Evolutionary conservation across 2,888 invertebrate genomes (phyloP).

Genomic region (Sphecodes monilicornis): DNA sequence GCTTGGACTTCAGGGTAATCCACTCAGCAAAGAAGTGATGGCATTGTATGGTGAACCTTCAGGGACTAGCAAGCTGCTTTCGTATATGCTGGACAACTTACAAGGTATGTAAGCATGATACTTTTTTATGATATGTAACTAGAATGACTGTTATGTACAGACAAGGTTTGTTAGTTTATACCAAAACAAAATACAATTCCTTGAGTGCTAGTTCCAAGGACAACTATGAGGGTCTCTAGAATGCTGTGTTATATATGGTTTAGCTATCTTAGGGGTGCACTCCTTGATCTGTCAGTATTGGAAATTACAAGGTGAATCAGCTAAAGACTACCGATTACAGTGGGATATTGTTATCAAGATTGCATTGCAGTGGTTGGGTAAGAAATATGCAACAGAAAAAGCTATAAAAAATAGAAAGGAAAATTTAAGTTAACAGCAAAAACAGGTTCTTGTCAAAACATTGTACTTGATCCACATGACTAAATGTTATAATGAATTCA

Average conservation of each 20-base stretch:
- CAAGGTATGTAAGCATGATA: conserved; percentile 89
- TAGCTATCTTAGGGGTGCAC: neutral
- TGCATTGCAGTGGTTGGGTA: neutral
- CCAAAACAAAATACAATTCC: neutral
- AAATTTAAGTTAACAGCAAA: neutral
- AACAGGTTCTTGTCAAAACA: neutral
- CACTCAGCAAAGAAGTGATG: conserved; percentile 96
- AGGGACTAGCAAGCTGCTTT: conserved; percentile 96
- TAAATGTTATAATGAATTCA: neutral
- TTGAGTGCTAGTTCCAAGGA: neutral
- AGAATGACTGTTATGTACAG: neutral
- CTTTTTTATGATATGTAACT: neutral
- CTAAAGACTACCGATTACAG: neutral
- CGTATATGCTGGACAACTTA: conserved; percentile 97
- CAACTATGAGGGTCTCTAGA: neutral
- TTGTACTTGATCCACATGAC: neutral
- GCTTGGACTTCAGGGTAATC: conserved; percentile 97
- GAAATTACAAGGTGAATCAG: neutral
- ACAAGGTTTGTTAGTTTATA: neutral
- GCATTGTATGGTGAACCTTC: conserved; percentile 96
- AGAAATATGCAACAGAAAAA: neutral
- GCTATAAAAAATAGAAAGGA: neutral
- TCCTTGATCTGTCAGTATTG: neutral
- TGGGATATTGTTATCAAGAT: neutral
- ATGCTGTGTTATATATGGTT: neutral